A percentile compares a stretch with the other conserved stretches of the same genome.
Conservation (phyloP, 2,888 invertebrate species). For the Tortricodes alternella region DNA sequence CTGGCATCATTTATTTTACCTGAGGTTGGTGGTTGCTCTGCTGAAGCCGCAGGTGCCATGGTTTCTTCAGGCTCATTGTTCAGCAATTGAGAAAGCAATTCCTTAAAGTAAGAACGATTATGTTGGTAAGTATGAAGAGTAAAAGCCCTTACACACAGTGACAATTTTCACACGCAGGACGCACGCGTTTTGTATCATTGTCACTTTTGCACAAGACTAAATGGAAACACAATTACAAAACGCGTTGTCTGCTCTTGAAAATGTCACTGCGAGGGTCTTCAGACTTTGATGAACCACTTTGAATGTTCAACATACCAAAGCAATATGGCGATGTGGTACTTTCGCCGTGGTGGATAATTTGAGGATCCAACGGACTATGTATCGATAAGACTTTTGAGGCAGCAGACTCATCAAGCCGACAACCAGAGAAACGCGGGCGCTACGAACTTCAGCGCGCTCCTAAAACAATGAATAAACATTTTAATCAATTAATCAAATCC, state of each 20-base stretch:
- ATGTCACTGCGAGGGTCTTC: too few relatives aligned
- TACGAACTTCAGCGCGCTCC: constrained; percentile 70
- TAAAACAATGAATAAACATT: too few relatives aligned
- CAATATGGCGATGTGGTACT: constrained; percentile 64
- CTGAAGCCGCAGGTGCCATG: background rate
- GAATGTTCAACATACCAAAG: constrained; percentile 55
- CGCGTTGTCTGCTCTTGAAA: too few relatives aligned
- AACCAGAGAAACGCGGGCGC: constrained; percentile 61
- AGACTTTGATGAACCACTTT: too few relatives aligned
- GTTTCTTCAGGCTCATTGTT: constrained; percentile 58
- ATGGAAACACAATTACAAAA: too few relatives aligned
- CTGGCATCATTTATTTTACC: background rate
- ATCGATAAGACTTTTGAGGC: constrained; percentile 57
- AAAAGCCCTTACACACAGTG: too few relatives aligned
- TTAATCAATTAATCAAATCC: too few relatives aligned
- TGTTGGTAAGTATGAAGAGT: too few relatives aligned
- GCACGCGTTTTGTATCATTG: too few relatives aligned
- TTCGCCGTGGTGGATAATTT: constrained; percentile 60
- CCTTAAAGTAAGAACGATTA: constrained; percentile 52
- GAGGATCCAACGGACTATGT: constrained; percentile 65
- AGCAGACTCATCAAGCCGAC: constrained; percentile 69
- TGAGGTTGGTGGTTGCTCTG: background rate
- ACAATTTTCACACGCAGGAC: too few relatives aligned
- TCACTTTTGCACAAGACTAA: too few relatives aligned
- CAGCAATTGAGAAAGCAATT: constrained; percentile 59